These are phyloP conservation scores for Tichodroma muraria DNA, from an alignment of 2,113 vertebrate genomes.

Conservation along the genomic window DNA sequence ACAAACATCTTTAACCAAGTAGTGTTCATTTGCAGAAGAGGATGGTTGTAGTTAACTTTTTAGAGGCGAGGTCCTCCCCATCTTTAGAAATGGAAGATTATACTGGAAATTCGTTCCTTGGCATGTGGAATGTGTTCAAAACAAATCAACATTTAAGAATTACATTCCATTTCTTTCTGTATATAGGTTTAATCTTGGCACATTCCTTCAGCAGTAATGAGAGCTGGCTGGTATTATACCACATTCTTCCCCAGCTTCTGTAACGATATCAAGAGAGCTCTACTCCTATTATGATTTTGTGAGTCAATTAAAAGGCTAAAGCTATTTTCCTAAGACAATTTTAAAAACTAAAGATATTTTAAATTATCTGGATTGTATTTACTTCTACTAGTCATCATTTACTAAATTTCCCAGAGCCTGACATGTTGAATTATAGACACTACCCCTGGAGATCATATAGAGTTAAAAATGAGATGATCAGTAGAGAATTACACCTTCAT, in stretches of 20 bases:
- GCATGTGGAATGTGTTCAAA: not conserved
- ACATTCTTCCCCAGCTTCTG: not conserved
- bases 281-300: not conserved
- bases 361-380: not conserved
- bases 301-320: not conserved
- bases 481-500: not conserved
- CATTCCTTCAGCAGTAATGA: slow-evolving; percentile 22
- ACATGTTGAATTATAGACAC: not conserved
- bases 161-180: slow-evolving; percentile 1
- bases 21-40: not conserved
- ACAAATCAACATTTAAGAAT: not conserved
- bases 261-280: not conserved
- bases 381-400: not conserved
- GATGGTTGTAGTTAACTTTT: not conserved
- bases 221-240: not conserved
- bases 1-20: not conserved
- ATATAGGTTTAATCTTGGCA: not conserved
- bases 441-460: not conserved
- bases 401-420: not conserved
- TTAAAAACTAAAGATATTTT: not conserved
- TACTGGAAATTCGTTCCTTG: not conserved
- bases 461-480: not conserved
- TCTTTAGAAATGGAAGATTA: not conserved
- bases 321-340: not conserved
- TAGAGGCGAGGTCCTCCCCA: not conserved